Evolutionary conservation across 2,797 vertebrate species (phyloP).

Genomic region (Eleutherodactylus coqui): DNA sequence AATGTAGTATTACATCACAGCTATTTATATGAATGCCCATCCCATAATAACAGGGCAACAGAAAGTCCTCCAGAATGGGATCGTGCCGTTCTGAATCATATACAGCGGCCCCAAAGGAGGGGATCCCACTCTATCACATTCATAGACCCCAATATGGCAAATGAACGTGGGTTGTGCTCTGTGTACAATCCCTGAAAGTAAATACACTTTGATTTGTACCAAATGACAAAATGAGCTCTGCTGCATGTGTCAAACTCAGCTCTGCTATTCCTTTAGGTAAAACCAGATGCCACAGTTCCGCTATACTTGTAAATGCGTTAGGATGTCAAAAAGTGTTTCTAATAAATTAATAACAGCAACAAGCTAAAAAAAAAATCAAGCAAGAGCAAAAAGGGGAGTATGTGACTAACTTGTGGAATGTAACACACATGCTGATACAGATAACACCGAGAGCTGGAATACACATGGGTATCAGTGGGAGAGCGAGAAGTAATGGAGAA

Average conservation of each 20-base stretch:
- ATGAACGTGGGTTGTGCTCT: no score
- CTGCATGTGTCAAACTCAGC: neutral
- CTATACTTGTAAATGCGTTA: neutral
- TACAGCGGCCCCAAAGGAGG: no score
- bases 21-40: no score
- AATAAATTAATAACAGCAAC: neutral
- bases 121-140: no score
- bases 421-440: constrained; percentile 36
- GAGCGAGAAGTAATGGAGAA: constrained; percentile 9
- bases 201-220: no score
- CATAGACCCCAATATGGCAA: no score
- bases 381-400: constrained; percentile 30
- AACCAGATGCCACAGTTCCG: neutral
- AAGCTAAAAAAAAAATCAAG: constrained; percentile 6
- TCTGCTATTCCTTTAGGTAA: neutral
- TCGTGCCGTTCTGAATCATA: no score
- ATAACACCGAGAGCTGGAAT: constrained; percentile 25
- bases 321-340: neutral
- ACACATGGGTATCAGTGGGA: constrained; percentile 33
- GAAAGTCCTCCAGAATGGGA: no score
- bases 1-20: no score
- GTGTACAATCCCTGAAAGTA: no score
- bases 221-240: no score
- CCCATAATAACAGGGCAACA: no score
- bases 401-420: constrained; percentile 23